Percentiles rank a stretch among this genome's conserved stretches.
phyloP scores from a whole-genome alignment of 35 echinoderm and acorn worm genomes.

The Acanthaster planci region DNA sequence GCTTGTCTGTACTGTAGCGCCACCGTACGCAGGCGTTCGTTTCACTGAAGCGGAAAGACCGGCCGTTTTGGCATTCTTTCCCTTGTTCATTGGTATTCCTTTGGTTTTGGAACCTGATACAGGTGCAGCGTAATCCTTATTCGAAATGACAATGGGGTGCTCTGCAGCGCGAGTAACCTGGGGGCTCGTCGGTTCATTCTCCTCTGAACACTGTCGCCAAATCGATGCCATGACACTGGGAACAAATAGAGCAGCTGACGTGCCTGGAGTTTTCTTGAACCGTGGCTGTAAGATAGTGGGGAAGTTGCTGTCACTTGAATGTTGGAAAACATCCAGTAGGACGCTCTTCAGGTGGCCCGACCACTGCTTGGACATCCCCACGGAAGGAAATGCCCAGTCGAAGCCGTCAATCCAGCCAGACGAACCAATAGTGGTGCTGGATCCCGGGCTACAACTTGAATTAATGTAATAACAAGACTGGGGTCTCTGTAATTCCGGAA shows the following conservation, averaged over 20 bases:
- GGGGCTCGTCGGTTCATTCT: not conserved
- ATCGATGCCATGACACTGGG: slow-evolving; percentile 42
- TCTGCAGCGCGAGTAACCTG: not conserved
- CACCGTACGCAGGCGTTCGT: not conserved
- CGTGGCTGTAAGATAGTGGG: slow-evolving; percentile 33
- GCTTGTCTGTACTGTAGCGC: not conserved
- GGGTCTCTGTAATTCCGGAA: slow-evolving; percentile 29
- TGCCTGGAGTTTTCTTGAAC: slow-evolving; percentile 30
- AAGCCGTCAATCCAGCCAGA: slow-evolving; percentile 3
- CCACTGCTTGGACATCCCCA: not conserved
- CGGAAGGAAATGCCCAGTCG: not conserved
- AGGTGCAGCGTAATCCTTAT: not conserved
- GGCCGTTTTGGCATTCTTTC: slow-evolving; percentile 1
- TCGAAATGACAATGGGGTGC: not conserved
- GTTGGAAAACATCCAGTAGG: slow-evolving; percentile 7
- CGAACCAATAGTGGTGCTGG: not conserved
- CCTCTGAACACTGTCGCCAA: slow-evolving; percentile 25
- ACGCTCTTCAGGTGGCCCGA: slow-evolving; percentile 3
- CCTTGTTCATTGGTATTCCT: slow-evolving; percentile 17
- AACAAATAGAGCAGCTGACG: slow-evolving; percentile 15
- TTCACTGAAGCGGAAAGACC: slow-evolving; percentile 6
- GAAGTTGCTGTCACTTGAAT: slow-evolving; percentile 11
- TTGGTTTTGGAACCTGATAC: slow-evolving; percentile 24
- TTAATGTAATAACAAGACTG: slow-evolving; percentile 44
- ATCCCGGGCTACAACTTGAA: not conserved